Evolutionary conservation across 2,888 invertebrate genomes (phyloP).

Genomic region (Ptychoptera contaminata): DNA sequence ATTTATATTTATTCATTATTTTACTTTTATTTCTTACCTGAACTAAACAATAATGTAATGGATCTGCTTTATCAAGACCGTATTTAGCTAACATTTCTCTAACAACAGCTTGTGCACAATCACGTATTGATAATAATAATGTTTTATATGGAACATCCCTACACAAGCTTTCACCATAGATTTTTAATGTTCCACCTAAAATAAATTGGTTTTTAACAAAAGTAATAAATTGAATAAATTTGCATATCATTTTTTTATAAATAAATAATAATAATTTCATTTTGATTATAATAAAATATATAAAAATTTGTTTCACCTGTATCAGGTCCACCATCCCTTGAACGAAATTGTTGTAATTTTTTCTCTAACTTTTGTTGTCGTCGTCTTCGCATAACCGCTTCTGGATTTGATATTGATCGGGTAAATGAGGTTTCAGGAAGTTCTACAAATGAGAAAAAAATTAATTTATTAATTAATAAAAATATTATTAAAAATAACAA

Average conservation of each 20-base stretch:
- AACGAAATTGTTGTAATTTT: slow-evolving; percentile 89
- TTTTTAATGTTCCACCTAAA: slow-evolving; percentile 70
- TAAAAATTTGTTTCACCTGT: slow-evolving; percentile 37
- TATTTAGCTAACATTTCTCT: slow-evolving; percentile 96
- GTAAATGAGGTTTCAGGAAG: slow-evolving; percentile 97
- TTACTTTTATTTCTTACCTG: slow-evolving; percentile 45
- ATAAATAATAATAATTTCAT: neutral
- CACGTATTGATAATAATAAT: slow-evolving; percentile 78
- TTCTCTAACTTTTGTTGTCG: slow-evolving; percentile 93
- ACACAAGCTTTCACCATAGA: slow-evolving; percentile 92
- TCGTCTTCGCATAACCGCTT: slow-evolving; percentile 95
- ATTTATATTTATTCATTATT: too few species aligned
- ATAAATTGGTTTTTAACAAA: slow-evolving; percentile 6
- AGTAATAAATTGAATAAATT: slow-evolving; percentile 7
- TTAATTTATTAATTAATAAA: slow-evolving; percentile 6
- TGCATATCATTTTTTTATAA: slow-evolving; percentile 1
- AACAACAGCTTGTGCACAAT: slow-evolving; percentile 84
- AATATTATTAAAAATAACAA: neutral
- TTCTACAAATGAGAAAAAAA: slow-evolving; percentile 37
- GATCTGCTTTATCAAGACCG: slow-evolving; percentile 79
- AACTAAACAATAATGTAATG: slow-evolving; percentile 82
- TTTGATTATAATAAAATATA: neutral
- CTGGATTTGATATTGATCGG: slow-evolving; percentile 97
- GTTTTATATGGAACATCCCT: slow-evolving; percentile 98
- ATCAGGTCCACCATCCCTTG: slow-evolving; percentile 89